phyloP scores from a whole-genome alignment of 2,113 vertebrate species.

The Notechis scutatus region DNA sequence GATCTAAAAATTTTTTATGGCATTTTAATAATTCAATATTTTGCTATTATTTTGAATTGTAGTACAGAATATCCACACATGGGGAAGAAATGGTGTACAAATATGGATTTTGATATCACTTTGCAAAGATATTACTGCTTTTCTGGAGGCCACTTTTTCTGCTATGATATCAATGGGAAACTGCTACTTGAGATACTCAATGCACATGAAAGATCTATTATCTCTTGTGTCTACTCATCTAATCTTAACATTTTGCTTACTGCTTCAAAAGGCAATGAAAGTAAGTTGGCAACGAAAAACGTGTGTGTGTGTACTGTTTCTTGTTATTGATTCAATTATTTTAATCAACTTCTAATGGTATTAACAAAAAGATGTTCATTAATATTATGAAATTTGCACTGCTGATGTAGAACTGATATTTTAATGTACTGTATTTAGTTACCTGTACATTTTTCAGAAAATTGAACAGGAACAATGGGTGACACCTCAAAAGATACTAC shows the following conservation, averaged over 20 bases:
- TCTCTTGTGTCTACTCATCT: slow-evolving; percentile 23
- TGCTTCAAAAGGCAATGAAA: slow-evolving; percentile 24
- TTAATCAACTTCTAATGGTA: background rate
- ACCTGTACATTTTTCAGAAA: background rate
- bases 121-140: slow-evolving; percentile 24
- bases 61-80: slow-evolving; percentile 5
- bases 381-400: background rate
- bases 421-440: background rate
- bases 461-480: background rate
- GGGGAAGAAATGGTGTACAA: slow-evolving; percentile 36
- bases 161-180: slow-evolving; percentile 28
- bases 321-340: background rate
- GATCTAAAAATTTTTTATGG: background rate
- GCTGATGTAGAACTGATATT: background rate
- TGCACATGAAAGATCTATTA: background rate
- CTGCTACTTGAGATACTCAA: slow-evolving; percentile 5
- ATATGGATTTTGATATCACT: slow-evolving; percentile 28
- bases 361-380: background rate
- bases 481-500: background rate
- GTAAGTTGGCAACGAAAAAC: background rate
- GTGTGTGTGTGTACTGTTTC: no score
- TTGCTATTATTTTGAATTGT: slow-evolving; percentile 17
- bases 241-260: slow-evolving; percentile 18
- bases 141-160: slow-evolving; percentile 32
- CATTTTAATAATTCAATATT: background rate